A percentile compares a stretch with the other conserved stretches of the same genome.
These are phyloP conservation scores for Balanococcus diminutus DNA, from an alignment of 2,888 invertebrate species.

Conservation along the genomic window DNA sequence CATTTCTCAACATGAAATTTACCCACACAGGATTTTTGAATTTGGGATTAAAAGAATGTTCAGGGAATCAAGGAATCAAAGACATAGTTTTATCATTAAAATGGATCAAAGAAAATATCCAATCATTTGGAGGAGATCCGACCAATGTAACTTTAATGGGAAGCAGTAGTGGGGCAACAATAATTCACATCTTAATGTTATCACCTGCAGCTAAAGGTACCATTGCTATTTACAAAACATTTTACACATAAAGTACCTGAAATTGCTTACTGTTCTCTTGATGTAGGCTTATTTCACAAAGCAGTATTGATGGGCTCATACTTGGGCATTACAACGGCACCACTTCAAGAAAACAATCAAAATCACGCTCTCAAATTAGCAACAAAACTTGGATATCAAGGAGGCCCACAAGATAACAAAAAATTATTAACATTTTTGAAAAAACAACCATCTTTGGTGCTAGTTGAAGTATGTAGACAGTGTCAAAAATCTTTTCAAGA, in stretches of 20 bases:
- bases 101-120: background rate
- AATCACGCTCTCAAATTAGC: background rate
- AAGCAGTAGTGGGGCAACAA: too few species aligned
- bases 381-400: background rate
- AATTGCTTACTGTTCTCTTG: too few species aligned
- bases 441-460: background rate
- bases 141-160: too few species aligned
- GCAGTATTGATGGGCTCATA: background rate
- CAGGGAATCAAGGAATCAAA: background rate
- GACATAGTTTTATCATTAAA: background rate
- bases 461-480: background rate
- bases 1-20: too few species aligned
- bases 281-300: constrained; percentile 43
- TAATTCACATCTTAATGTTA: background rate
- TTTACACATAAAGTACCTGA: too few species aligned
- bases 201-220: background rate
- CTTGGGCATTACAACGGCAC: background rate
- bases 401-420: background rate
- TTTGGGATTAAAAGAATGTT: too few species aligned
- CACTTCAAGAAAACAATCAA: background rate
- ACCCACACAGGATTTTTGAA: background rate
- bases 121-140: background rate
- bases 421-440: background rate
- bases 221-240: too few species aligned
- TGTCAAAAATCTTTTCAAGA: background rate